Evolutionary conservation across 2,797 vertebrate genomes (phyloP).

Genomic region (Myotis myotis): DNA sequence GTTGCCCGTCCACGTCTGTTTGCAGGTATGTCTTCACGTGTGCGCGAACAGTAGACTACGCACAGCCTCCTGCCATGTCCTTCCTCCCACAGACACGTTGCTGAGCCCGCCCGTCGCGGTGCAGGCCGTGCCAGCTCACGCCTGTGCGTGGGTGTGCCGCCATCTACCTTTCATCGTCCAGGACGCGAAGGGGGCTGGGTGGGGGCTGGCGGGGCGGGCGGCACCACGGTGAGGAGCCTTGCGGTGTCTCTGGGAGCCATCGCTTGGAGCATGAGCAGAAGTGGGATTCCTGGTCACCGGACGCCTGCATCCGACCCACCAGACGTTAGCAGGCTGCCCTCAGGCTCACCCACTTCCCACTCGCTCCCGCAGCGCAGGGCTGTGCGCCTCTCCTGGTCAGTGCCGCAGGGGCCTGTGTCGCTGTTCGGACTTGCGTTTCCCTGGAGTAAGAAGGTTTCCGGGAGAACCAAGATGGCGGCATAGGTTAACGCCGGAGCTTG

Average conservation of each 20-base stretch:
- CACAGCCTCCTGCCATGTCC: background rate
- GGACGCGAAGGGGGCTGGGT: background rate
- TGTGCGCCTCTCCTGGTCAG: no score
- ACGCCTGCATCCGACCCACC: background rate
- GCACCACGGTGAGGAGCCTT: background rate
- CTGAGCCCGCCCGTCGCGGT: background rate
- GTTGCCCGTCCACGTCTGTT: background rate
- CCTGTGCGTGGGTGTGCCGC: background rate
- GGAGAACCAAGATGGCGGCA: no score
- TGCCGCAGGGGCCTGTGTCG: background rate
- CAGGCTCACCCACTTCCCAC: background rate
- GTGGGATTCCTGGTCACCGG: background rate
- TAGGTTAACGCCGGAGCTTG: no score
- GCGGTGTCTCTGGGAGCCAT: background rate
- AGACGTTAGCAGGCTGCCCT: background rate
- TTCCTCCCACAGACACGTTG: background rate
- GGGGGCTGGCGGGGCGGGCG: background rate
- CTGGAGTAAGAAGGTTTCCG: slow-evolving; percentile 20
- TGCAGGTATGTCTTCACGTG: no score
- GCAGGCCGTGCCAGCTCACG: background rate
- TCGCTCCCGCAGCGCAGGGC: background rate
- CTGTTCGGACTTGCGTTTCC: background rate
- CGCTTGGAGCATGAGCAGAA: background rate
- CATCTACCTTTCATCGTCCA: background rate
- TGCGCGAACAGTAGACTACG: no score